Base-by-base conservation (phyloP, 2,888 invertebrate species). In the Synergus umbraculus region DNA sequence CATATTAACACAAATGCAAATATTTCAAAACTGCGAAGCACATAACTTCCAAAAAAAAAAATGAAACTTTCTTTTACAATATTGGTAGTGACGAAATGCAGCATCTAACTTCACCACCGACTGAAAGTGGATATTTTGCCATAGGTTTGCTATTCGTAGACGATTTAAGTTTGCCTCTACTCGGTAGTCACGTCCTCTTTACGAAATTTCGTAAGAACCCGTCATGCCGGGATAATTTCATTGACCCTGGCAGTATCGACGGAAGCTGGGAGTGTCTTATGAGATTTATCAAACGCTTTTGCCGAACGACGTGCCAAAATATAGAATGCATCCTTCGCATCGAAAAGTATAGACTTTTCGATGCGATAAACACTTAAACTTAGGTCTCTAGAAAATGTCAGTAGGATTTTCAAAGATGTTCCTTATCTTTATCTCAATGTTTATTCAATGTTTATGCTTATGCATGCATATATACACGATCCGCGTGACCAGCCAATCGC, bases 281-380 rank as follows among this genome's bases (percentile, higher is more conserved):
- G 73, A 73, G 73, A 73, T 73, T 73, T 73, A 73, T 73, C 73
- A 73, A 73, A 73, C 54, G 54, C 54, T 54, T 73, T 73, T 73
- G 54, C 73, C n/a, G 73, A 73, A 73, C 73, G 73, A 73, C 73
- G 73, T 73, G 54, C 73, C n/a, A 73, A 54, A n/a, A 54, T 54
- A 49, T 54, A n/a, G 10, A 29, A 29, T 54, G 73, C 73, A 73
- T 73, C 49, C n/a, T 54, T 49, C 73, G 73, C 18, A 22, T 67
- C n/a, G n/a, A n/a, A n/a, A n/a, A n/a, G 22, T 22, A 22, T 22
- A 22, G 0, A 46, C 44, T 18, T 44, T 44, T 43, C 67, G 49
- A 73, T 37, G 41, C 73, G 73, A 73, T 41, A 73, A 54, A 73
- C 37, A 54, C 37, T 54, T 73, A 73, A 73, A 73, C 29, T 73